These are phyloP conservation scores for Berghia stephanieae DNA, from an alignment of 1,140 invertebrate genomes.

Conservation along the genomic window DNA sequence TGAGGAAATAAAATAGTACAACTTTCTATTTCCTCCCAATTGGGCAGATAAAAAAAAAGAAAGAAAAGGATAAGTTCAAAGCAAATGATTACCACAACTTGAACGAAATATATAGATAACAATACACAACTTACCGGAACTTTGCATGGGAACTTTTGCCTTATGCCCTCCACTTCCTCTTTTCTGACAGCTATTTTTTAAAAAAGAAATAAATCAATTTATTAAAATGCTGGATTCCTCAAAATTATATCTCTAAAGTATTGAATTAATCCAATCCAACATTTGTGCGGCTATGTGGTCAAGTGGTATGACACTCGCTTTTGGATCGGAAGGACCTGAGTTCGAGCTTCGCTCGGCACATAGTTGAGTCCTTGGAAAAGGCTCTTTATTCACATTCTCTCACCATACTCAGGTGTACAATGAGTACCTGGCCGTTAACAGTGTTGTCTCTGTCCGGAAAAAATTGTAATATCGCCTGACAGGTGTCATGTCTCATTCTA, in stretches of 20 bases:
- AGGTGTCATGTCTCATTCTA: too few species aligned
- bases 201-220: conserved; percentile 17
- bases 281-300: background rate
- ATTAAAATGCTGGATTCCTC: background rate
- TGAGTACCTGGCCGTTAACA: too few species aligned
- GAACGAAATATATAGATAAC: background rate
- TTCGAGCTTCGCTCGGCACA: too few species aligned
- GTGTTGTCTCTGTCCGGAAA: too few species aligned
- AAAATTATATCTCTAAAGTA: background rate
- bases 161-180: conserved; percentile 58
- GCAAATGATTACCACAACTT: background rate
- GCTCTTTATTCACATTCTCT: too few species aligned
- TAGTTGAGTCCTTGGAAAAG: too few species aligned
- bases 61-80: background rate
- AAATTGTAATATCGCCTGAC: too few species aligned
- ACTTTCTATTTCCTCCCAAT: background rate
- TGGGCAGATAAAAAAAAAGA: background rate
- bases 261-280: background rate
- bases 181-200: conserved; percentile 64
- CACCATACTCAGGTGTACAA: too few species aligned
- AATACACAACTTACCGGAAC: conserved; percentile 64
- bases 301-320: background rate
- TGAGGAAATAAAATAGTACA: background rate
- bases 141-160: conserved; percentile 73
- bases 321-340: too few species aligned